Evolutionary conservation across 2,113 vertebrate species (phyloP).

Genomic region (Hyla sarda): DNA sequence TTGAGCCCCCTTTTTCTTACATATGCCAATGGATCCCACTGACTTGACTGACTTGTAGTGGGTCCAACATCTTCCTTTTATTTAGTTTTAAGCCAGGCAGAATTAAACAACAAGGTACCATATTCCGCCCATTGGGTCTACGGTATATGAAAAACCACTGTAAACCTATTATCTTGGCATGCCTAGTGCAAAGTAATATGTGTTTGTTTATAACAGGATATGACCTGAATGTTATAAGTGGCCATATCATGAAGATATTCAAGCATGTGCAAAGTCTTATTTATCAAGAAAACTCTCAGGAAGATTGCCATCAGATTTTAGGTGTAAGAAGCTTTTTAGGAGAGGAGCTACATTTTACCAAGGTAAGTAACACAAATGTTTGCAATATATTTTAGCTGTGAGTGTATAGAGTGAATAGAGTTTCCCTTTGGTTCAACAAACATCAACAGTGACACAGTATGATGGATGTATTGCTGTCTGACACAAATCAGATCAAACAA

Average conservation of each 20-base stretch:
- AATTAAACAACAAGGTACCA: neutral
- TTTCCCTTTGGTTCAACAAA: neutral
- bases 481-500: neutral
- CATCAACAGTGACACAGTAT: neutral
- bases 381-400: neutral
- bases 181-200: neutral
- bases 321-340: constrained; percentile 50
- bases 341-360: constrained; percentile 43
- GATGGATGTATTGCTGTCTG: neutral
- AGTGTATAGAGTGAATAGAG: too few relatives aligned
- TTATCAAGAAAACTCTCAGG: constrained; percentile 39
- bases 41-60: too few relatives aligned
- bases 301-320: constrained; percentile 18
- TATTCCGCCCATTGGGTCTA: neutral
- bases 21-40: neutral
- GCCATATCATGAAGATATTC: constrained; percentile 55
- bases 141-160: too few relatives aligned
- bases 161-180: neutral
- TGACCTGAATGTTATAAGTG: constrained; percentile 37
- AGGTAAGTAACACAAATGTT: constrained; percentile 26
- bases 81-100: neutral
- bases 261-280: constrained; percentile 47
- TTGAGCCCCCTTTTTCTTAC: too few relatives aligned
- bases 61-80: neutral
- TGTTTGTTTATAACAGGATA: constrained; percentile 42